These are phyloP conservation scores for Patiria miniata DNA, from an alignment of 35 echinoderm and acorn worm species.

Conservation along the genomic window DNA sequence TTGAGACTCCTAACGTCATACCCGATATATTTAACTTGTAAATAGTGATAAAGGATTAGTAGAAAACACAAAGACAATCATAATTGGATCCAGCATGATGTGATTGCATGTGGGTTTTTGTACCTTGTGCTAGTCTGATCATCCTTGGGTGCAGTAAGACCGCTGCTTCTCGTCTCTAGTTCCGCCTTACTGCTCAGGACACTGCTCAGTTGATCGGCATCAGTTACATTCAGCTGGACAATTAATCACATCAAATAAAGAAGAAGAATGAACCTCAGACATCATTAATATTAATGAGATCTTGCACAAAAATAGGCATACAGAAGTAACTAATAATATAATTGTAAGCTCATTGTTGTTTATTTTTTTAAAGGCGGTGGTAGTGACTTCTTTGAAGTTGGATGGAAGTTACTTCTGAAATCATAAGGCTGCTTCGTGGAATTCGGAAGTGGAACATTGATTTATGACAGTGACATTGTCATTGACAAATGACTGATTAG, in stretches of 20 bases:
- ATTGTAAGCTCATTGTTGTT: too few relatives aligned
- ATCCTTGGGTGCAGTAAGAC: not conserved
- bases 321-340: too few relatives aligned
- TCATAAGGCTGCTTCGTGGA: too few relatives aligned
- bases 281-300: not conserved
- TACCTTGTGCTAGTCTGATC: not conserved
- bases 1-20: too few relatives aligned
- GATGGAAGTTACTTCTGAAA: too few relatives aligned
- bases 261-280: not conserved
- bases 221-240: not conserved
- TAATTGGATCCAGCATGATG: not conserved
- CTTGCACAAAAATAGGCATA: not conserved
- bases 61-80: not conserved
- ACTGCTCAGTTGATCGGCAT: constrained; percentile 32
- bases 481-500: too few relatives aligned
- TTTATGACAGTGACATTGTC: too few relatives aligned
- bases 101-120: not conserved
- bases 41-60: not conserved
- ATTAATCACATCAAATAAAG: not conserved
- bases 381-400: too few relatives aligned
- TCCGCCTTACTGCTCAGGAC: constrained; percentile 34
- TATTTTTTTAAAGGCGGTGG: too few relatives aligned
- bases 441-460: too few relatives aligned
- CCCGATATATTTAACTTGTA: too few relatives aligned
- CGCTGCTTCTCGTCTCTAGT: not conserved